Base-by-base conservation (phyloP, 2,888 invertebrate species). In the Ectobius pallidus region DNA sequence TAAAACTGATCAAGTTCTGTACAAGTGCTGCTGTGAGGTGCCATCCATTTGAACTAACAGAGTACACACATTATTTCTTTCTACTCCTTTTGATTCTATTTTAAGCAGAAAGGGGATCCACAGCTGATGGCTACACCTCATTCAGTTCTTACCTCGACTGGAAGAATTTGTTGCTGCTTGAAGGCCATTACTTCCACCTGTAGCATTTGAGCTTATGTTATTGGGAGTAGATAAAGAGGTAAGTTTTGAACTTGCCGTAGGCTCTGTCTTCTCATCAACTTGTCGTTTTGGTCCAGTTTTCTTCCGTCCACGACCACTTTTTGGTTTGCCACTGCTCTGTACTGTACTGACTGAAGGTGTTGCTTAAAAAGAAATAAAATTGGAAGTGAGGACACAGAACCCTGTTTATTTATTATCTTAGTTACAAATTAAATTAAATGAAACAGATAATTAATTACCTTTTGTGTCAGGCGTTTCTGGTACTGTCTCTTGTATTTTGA, bases 261-360 rank as follows among this genome's bases (percentile, higher is more conserved):
- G 30, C 11, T 58, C 58, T 4, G 58, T n/a, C 7, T 25, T 25
- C 11, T 58, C 58, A 25, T 58, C 58, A n/a, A n/a, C 3, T 14
- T 58, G 27, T n/a, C 58, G 58, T 58, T 58, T 58, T 0, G 11
- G 27, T 30, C 2, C 30, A 4, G n/a, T 18, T 65, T 65, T 65
- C 46, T 65, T 65, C 14, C 65, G 42, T 11, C 65, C 65, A 44
- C 65, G 42, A 22, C 65, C 65, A 65, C 65, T 65, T 27, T 65
- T 65, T 22, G 18, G 65, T n/a, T 65, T 65, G 7, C 27, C 58
- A 58, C 58, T 58, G 27, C 27, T 30, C 14, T 25, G 58, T 30
- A 30, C 30, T 25, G 58, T 30, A 58, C 30, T 58, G 30, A 4
- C n/a, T 30, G 27, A n/a, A n/a, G 58, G 16, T 30, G 58, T 30